A percentile compares a stretch with the other conserved stretches of the same genome.
Conservation (phyloP, 2,888 invertebrate species). For the Sisyra nigra region DNA sequence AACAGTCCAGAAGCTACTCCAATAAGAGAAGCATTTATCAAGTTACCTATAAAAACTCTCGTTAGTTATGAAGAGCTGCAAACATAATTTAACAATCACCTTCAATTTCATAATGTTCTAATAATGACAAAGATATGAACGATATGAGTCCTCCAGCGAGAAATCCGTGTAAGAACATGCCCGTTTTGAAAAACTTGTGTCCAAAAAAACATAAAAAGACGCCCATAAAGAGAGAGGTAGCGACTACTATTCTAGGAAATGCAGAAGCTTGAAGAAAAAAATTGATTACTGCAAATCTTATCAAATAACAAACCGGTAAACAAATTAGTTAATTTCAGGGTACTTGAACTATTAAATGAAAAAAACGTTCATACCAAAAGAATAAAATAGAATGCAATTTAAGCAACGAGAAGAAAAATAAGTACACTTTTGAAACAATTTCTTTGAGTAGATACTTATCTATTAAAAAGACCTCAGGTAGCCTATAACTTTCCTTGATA, state of each 20-base stretch:
- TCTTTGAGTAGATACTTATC: too few relatives aligned
- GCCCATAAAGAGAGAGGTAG: slow-evolving; percentile 39
- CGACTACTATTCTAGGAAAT: slow-evolving; percentile 33
- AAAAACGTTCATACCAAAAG: too few relatives aligned
- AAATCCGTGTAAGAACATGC: slow-evolving; percentile 43
- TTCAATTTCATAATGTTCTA: slow-evolving; percentile 11
- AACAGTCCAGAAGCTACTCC: slow-evolving; percentile 41
- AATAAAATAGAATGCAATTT: too few relatives aligned
- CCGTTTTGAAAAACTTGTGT: slow-evolving; percentile 43
- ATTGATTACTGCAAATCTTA: too few relatives aligned
- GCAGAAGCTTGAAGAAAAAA: slow-evolving; percentile 25
- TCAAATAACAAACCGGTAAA: too few relatives aligned
- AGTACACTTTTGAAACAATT: too few relatives aligned
- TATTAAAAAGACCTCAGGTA: too few relatives aligned
- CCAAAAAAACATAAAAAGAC: slow-evolving; percentile 44
- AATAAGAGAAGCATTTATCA: slow-evolving; percentile 32
- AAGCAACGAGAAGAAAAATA: too few relatives aligned
- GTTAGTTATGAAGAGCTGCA: background rate
- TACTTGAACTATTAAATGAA: too few relatives aligned
- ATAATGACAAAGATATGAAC: slow-evolving; percentile 28
- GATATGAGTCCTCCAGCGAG: slow-evolving; percentile 37
- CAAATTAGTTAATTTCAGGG: too few relatives aligned
- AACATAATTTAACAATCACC: slow-evolving; percentile 10
- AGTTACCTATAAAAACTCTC: slow-evolving; percentile 29
- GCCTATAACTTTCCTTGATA: too few relatives aligned